These are phyloP conservation scores for Pseudococcus jackbeardsleyi DNA, from an alignment of 2,888 invertebrate species.

Conservation along the genomic window DNA sequence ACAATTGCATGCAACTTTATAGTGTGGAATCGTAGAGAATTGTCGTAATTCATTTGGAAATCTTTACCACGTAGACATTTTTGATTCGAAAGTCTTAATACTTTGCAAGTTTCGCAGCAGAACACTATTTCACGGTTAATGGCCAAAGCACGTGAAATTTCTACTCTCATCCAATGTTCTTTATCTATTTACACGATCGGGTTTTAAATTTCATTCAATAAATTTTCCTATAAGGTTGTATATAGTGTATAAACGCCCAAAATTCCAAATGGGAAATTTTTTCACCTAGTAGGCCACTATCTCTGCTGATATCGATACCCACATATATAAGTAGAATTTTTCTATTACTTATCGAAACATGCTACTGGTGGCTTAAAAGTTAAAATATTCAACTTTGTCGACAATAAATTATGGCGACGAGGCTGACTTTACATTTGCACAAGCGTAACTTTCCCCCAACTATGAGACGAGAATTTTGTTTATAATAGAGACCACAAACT, in stretches of 20 bases:
- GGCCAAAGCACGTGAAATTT: not conserved
- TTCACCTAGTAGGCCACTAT: not conserved
- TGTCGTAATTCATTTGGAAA: conserved; percentile 34
- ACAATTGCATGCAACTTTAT: not conserved
- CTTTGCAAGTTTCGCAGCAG: not conserved
- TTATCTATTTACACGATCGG: conserved; percentile 26
- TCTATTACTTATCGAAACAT: conserved; percentile 29
- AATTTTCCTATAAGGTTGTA: not conserved
- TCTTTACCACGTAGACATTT: conserved; percentile 31
- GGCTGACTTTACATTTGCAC: conserved; percentile 1
- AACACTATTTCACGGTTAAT: conserved; percentile 10
- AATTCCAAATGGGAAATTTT: not conserved
- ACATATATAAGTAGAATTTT: not conserved
- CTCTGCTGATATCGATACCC: not conserved
- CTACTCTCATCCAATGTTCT: not conserved
- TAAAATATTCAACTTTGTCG: conserved; percentile 24
- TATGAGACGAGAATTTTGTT: conserved; percentile 15
- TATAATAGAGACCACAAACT: conserved; percentile 22
- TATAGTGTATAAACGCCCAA: not conserved
- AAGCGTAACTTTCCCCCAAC: conserved; percentile 13
- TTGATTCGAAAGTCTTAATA: conserved; percentile 38
- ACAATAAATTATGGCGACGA: conserved; percentile 31
- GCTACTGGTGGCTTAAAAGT: conserved; percentile 11
- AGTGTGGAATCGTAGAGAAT: not conserved
- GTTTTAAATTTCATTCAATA: conserved; percentile 6